These are phyloP conservation scores for Gnathonemus longibarbis DNA, from an alignment of 2,113 vertebrate species.

Conservation along the genomic window DNA sequence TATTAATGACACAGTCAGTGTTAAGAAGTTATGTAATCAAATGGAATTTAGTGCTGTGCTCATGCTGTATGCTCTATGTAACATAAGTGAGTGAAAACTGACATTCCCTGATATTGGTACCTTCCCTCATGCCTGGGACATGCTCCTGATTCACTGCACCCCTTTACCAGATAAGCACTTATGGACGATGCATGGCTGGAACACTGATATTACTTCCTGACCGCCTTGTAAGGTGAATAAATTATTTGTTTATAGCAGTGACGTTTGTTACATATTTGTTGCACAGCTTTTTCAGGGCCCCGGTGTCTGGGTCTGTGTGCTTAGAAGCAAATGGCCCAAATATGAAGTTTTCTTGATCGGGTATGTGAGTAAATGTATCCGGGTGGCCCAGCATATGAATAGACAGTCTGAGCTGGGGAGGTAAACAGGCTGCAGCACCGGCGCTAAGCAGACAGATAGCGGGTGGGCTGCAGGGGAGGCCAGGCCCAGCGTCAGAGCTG, in stretches of 20 bases:
- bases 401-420: neutral
- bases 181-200: neutral
- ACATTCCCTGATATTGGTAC: neutral
- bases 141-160: neutral
- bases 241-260: neutral
- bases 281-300: neutral
- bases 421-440: neutral
- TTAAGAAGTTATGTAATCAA: neutral
- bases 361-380: neutral
- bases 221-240: neutral
- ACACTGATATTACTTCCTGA: neutral
- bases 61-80: neutral
- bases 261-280: neutral
- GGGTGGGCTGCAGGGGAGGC: neutral
- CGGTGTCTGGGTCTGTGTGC: neutral
- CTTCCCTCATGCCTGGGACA: neutral
- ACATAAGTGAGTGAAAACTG: neutral
- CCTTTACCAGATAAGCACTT: neutral
- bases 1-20: slow-evolving; percentile 6
- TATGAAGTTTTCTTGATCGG: neutral
- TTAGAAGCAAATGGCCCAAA: neutral
- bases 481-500: neutral
- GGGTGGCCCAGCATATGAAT: neutral
- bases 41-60: neutral
- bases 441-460: neutral